Evolutionary conservation across 2,888 invertebrate species (phyloP).

Genomic region (Drosophila tripunctata): DNA sequence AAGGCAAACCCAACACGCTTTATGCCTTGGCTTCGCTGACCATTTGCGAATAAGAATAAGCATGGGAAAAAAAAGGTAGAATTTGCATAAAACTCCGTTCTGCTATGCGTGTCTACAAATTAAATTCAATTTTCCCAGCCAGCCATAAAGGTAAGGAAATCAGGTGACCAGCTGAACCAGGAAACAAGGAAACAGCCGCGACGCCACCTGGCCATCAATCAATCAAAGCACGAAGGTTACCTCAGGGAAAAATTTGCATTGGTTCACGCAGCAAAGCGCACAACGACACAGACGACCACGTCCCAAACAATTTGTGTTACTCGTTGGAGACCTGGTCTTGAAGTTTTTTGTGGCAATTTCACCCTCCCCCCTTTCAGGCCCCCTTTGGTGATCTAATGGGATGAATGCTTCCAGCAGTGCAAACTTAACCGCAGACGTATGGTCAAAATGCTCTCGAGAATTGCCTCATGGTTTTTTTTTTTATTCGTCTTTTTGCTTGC

Average conservation of each 20-base stretch:
- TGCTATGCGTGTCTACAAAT: slow-evolving; percentile 71
- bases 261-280: slow-evolving; percentile 61
- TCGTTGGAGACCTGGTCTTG: slow-evolving; percentile 26
- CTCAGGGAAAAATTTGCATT: slow-evolving; percentile 78
- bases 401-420: slow-evolving; percentile 45
- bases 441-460: slow-evolving; percentile 73
- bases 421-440: slow-evolving; percentile 78
- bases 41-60: slow-evolving; percentile 19
- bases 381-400: slow-evolving; percentile 44
- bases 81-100: slow-evolving; percentile 62
- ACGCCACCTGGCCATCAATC: slow-evolving; percentile 68
- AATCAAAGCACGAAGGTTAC: slow-evolving; percentile 78
- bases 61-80: slow-evolving; percentile 30
- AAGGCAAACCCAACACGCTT: slow-evolving; percentile 25
- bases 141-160: slow-evolving; percentile 8
- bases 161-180: too few relatives aligned
- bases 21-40: slow-evolving; percentile 32
- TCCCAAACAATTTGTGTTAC: slow-evolving; percentile 71
- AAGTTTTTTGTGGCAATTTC: slow-evolving; percentile 29
- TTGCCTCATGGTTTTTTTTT: slow-evolving; percentile 68
- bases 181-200: slow-evolving; percentile 47
- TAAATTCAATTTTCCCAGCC: slow-evolving; percentile 73
- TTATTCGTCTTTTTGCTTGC: too few relatives aligned
- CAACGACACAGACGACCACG: slow-evolving; percentile 29
- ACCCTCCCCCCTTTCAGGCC: background rate